Conservation (phyloP, 1,140 invertebrate genomes). For the Anadara kagoshimensis region DNA sequence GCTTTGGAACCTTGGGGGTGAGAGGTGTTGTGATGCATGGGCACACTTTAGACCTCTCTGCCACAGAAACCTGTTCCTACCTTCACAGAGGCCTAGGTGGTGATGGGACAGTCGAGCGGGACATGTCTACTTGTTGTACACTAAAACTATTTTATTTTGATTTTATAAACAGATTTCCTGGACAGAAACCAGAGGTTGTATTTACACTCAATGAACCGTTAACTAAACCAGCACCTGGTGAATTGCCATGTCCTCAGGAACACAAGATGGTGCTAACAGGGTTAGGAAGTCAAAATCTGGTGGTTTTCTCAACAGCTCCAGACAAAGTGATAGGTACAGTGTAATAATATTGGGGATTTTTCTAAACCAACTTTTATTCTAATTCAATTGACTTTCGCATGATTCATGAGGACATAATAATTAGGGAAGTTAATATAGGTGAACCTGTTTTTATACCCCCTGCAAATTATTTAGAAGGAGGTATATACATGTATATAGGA, state of each 20-base stretch:
- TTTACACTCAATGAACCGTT: slow-evolving; percentile 82
- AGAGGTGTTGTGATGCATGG: not conserved
- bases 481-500: too few species aligned
- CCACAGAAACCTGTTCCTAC: too few species aligned
- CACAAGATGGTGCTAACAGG: slow-evolving; percentile 92
- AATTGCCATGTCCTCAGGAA: slow-evolving; percentile 80
- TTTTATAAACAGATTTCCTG: slow-evolving; percentile 61
- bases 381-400: too few species aligned
- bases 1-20: not conserved
- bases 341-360: too few species aligned
- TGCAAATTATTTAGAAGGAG: too few species aligned
- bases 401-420: too few species aligned
- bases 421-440: too few species aligned
- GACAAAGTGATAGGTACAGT: not conserved
- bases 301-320: slow-evolving; percentile 58
- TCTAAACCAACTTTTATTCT: too few species aligned
- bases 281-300: slow-evolving; percentile 83
- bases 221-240: slow-evolving; percentile 76
- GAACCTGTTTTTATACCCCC: too few species aligned
- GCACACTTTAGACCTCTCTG: not conserved
- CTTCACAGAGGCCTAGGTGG: too few species aligned
- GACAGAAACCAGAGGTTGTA: slow-evolving; percentile 83
- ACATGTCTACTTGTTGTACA: not conserved
- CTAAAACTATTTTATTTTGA: not conserved
- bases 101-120: too few species aligned